Evolutionary conservation across 2,888 invertebrate genomes (phyloP), one percentile per base, ranked within the genome.

Genomic region (Flexamia atlantica): DNA sequence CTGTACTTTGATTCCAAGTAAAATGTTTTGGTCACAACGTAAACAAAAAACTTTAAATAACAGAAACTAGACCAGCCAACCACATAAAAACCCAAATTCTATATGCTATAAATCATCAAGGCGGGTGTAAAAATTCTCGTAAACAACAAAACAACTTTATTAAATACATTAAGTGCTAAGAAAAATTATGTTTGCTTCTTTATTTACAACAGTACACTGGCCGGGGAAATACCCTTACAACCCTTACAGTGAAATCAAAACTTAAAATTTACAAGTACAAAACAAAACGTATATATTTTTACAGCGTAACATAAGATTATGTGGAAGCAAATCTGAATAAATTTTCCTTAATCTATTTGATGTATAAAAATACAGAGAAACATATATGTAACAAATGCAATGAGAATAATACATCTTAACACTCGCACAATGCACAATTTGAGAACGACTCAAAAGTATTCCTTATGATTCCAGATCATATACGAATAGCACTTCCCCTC

Each of bases 401-500:
- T 70, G 40, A 70, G 70, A 76, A 76, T 76, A 76, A 76, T 46
- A 46, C 74, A 76, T 25, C 40, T 36, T 70, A 70, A 70, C 70
- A 70, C 40, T 36, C 7, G 70, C 68, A 70, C 70, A 68, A 50
- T 28, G 50, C 80, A 80, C 80, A 81, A 60, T 53, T 40, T 64
- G 3, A 64, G 64, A 81, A 57, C 10, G 53, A 23, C 60, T 57
- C 23, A 20, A 50, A 60, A 30, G 32, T 23, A 9, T 70, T 23
- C 40, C 7, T 87, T 89, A 93, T 84, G 93, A 98, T 89, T 99
- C 98, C 89, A 97, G 93, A 91, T 99, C 98, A 88, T 97, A 97
- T 60, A 99, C 96, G 91, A 98, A 98, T 72, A 99, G 92, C 89
- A 98, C 97, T 91, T 98, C 98, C 83, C 97, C 94, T 90, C 96